Evolutionary conservation across 2,888 invertebrate genomes (phyloP).

Genomic region (Brachypterus glaber): DNA sequence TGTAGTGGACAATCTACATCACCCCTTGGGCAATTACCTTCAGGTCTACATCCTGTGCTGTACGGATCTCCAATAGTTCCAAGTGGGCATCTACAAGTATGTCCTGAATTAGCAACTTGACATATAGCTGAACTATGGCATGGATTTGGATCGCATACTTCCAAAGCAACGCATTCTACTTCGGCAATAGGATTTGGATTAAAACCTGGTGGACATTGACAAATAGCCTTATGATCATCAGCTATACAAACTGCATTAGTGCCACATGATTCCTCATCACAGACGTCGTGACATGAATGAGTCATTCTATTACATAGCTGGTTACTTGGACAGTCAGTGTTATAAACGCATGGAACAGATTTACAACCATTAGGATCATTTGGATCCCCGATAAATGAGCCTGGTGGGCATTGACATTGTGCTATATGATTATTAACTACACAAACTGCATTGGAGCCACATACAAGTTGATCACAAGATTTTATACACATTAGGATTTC

Average conservation of each 20-base stretch:
- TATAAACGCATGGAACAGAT: conserved; percentile 77
- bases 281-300: conserved; percentile 73
- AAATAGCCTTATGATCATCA: conserved; percentile 71
- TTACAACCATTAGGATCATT: conserved; percentile 68
- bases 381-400: conserved; percentile 78
- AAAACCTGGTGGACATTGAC: conserved; percentile 80
- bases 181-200: conserved; percentile 76
- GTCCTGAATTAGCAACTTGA: conserved; percentile 53
- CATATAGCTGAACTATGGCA: conserved; percentile 77
- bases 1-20: conserved; percentile 68
- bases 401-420: conserved; percentile 82
- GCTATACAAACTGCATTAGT: conserved; percentile 80
- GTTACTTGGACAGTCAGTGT: conserved; percentile 68
- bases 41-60: conserved; percentile 64
- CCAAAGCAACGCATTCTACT: conserved; percentile 62
- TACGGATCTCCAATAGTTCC: conserved; percentile 71
- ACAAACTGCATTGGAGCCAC: conserved; percentile 82
- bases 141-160: conserved; percentile 65
- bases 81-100: conserved; percentile 68
- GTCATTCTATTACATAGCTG: conserved; percentile 76
- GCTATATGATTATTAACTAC: conserved; percentile 83
- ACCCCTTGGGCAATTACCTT: conserved; percentile 63
- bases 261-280: conserved; percentile 74
- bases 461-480: conserved; percentile 66
- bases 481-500: conserved; percentile 60